Percentiles rank a stretch among this genome's conserved stretches.
phyloP scores from a whole-genome alignment of 2,888 invertebrate species.

The Tinea semifulvella region DNA sequence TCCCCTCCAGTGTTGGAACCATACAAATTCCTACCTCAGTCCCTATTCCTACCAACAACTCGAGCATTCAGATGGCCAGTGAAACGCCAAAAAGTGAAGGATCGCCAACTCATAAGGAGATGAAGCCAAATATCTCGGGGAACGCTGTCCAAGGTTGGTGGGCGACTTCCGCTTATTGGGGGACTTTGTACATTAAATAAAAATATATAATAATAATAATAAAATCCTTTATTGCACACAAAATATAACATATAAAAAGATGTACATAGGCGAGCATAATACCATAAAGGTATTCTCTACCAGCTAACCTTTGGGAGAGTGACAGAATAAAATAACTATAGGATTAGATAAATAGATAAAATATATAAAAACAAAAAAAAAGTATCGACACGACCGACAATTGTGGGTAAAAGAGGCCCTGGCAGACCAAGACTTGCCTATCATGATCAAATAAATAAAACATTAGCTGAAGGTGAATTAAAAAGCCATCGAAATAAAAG shows the following conservation, averaged over 20 bases:
- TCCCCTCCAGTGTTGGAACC: conserved; percentile 16
- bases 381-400: too few relatives aligned
- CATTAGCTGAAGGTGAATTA: too few relatives aligned
- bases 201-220: too few relatives aligned
- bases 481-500: too few relatives aligned
- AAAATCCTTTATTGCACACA: background rate
- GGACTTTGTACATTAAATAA: background rate
- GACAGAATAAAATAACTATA: too few relatives aligned
- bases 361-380: too few relatives aligned
- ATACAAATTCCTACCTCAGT: conserved; percentile 31
- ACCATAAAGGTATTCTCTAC: background rate
- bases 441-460: too few relatives aligned
- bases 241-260: background rate
- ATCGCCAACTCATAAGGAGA: conserved; percentile 66
- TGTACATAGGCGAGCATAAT: too few relatives aligned
- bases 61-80: conserved; percentile 20
- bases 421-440: too few relatives aligned
- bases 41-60: conserved; percentile 28
- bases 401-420: too few relatives aligned
- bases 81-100: conserved; percentile 56
- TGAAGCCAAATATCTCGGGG: conserved; percentile 26
- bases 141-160: conserved; percentile 48
- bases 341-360: too few relatives aligned
- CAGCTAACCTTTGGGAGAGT: background rate
- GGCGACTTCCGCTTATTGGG: background rate